Evolutionary conservation across 2,888 invertebrate species (phyloP).

Genomic region (Rhaphigaster nebulosa): DNA sequence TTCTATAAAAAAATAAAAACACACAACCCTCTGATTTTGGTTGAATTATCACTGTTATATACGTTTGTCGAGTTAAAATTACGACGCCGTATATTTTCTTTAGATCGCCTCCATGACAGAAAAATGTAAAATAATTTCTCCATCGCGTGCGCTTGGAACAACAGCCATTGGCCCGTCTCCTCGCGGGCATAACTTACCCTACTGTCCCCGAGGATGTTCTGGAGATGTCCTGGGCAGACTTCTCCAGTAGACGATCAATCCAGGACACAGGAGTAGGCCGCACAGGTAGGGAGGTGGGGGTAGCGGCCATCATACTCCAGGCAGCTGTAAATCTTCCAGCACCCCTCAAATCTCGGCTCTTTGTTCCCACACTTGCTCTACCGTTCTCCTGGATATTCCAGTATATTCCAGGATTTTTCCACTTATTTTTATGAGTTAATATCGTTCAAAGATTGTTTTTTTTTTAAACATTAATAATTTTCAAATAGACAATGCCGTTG

Average conservation of each 20-base stretch:
- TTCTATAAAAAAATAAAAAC: background rate
- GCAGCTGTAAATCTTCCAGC: constrained; percentile 51
- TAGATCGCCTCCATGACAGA: background rate
- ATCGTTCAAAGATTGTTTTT: background rate
- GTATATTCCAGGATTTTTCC: background rate
- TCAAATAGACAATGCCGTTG: background rate
- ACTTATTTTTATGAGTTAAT: background rate
- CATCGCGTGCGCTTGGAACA: background rate
- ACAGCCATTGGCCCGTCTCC: background rate
- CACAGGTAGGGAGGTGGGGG: constrained; percentile 53
- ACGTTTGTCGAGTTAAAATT: constrained; percentile 4
- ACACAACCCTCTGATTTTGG: background rate
- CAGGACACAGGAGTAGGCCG: constrained; percentile 26
- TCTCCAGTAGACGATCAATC: constrained; percentile 4
- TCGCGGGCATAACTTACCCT: background rate
- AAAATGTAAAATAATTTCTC: constrained; percentile 27
- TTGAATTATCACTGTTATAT: background rate
- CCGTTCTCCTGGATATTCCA: background rate
- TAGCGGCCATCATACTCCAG: constrained; percentile 60
- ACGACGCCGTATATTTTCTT: constrained; percentile 15
- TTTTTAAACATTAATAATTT: background rate
- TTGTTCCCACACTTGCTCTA: constrained; percentile 29
- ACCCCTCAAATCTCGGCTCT: constrained; percentile 56
- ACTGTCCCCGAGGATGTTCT: background rate
- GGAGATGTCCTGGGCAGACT: background rate